Conservation (phyloP, 2,797 vertebrate species). For the Protonibea diacanthus region DNA sequence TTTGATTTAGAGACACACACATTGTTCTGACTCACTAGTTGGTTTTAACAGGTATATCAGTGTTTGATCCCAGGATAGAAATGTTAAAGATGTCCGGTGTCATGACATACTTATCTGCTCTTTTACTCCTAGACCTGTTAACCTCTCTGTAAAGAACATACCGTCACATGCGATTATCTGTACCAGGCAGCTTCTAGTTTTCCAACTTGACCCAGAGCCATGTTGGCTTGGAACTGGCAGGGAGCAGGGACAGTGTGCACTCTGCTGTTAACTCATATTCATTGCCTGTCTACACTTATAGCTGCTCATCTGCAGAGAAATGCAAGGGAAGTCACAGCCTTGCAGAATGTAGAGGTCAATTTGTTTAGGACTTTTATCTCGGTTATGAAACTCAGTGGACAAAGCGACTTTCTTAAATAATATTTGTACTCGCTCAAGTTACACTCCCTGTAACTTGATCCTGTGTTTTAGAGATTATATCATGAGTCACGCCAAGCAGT, state of each 20-base stretch:
- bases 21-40: not conserved
- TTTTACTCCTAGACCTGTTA: not conserved
- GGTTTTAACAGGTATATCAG: not conserved
- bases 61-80: not conserved
- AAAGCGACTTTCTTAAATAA: not conserved
- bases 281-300: not conserved
- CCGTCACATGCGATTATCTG: conserved; percentile 46
- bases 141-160: conserved; percentile 13
- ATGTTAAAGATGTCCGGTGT: not conserved
- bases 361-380: conserved; percentile 26
- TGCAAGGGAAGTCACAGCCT: not conserved
- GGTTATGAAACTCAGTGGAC: not conserved
- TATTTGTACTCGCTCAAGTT: not conserved
- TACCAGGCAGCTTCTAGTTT: conserved; percentile 46
- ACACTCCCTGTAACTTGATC: not conserved
- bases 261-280: conserved; percentile 19
- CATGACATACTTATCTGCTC: not conserved
- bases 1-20: not conserved
- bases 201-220: conserved; percentile 47
- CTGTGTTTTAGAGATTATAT: not conserved
- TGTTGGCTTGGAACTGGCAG: conserved; percentile 31
- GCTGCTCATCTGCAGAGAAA: not conserved
- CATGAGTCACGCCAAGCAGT: not conserved
- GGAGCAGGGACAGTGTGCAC: conserved; percentile 18
- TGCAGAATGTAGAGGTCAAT: not conserved